Percentiles rank a stretch among this genome's conserved stretches.
phyloP scores from a whole-genome alignment of 1,140 invertebrate genomes.

The Trichogramma pretiosum region DNA sequence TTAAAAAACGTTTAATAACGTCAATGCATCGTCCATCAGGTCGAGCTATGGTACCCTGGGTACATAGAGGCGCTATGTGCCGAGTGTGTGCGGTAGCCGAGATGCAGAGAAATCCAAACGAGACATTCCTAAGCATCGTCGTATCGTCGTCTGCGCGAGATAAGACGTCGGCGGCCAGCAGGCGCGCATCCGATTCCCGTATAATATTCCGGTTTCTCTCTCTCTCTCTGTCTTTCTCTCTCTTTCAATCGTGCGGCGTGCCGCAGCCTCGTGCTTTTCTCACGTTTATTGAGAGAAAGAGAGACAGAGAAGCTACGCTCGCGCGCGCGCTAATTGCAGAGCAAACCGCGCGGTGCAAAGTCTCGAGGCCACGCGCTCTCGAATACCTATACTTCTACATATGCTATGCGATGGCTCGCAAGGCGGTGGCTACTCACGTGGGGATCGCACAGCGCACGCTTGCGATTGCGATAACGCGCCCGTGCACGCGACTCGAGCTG shows the following conservation, averaged over 20 bases:
- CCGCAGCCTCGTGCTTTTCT: neutral
- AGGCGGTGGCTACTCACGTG: neutral
- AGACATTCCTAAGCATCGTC: too few relatives aligned
- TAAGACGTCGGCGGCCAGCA: too few relatives aligned
- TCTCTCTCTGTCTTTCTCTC: constrained; percentile 1
- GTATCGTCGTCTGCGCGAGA: too few relatives aligned
- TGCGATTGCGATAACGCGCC: too few relatives aligned
- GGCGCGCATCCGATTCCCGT: constrained; percentile 22
- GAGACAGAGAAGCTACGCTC: constrained; percentile 7
- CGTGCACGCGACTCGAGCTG: too few relatives aligned
- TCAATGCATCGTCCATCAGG: too few relatives aligned
- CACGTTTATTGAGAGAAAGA: neutral
- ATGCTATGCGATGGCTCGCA: neutral
- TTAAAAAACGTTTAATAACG: too few relatives aligned
- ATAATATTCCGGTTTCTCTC: constrained; percentile 12
- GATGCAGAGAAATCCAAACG: too few relatives aligned
- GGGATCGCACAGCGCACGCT: too few relatives aligned
- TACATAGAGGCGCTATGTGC: too few relatives aligned
- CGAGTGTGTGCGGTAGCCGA: too few relatives aligned
- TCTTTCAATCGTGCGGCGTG: neutral
- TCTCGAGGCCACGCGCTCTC: neutral
- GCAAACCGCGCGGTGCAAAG: neutral
- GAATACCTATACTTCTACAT: neutral
- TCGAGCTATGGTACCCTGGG: too few relatives aligned
- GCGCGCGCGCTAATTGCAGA: neutral